Evolutionary conservation across 2,113 vertebrate genomes (phyloP), one percentile per base, ranked within the genome.

Genomic region (Nothoprocta pentlandii): DNA sequence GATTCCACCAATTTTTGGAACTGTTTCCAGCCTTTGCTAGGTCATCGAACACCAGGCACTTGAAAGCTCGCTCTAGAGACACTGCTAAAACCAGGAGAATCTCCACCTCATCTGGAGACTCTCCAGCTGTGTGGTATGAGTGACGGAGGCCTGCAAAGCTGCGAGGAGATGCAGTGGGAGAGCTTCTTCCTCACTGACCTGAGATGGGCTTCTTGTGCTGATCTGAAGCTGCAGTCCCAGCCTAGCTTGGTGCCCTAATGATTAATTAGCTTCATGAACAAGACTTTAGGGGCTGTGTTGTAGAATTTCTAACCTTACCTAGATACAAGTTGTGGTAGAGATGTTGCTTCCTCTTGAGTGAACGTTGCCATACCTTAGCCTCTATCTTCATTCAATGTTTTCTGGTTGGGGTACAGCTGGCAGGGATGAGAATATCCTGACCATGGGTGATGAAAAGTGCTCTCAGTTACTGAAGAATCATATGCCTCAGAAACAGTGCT

Each of bases 251-350:
- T 32, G 4, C 71, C 47, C 20, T 2, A 12, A 34, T 34, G 75
- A 9, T 59, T 32, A 17, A 17, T 6, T n/a, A 36, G 12, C 12
- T 7, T 15, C 16, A 3, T 0, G 21, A 71, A 6, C 66, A 61
- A 32, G 44, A 14, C 32, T 6, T 69, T 0, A 51, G 22, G n/a
- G 53, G 13, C 39, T 3, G 3, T 0, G 0, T n/a, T 74, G 28
- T 13, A n/a, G 30, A 25, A 53, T 41, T 1, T 2, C 70, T 74
- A 14, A 13, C 0, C 0, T 12, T 30, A 1, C 22, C 3, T 2
- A 16, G 58, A 58, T 9, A 28, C 7, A 0, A 1, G 42, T 1
- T 14, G 17, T 23, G n/a, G 26, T 58, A 21, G 15, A 58, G 53
- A 19, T 78, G 16, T 16, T 46, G 41, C 36, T 46, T 68, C 21